Evolutionary conservation across 2,888 invertebrate genomes (phyloP), one percentile per base, ranked within the genome.

Genomic region (Philonicus albiceps): DNA sequence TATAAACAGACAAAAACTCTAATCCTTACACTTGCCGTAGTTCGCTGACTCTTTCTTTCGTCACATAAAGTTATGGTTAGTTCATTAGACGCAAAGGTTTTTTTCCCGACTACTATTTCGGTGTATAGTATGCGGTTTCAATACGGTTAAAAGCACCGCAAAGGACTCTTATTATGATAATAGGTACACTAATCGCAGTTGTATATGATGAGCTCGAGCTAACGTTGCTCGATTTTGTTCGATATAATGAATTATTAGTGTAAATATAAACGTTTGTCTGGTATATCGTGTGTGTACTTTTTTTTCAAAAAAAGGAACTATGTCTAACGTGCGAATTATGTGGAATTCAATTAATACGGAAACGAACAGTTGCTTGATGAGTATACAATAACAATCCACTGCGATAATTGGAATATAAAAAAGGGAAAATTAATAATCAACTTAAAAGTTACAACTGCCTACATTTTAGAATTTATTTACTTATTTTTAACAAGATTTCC

Each of bases 81-180:
- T 49, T 22, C 49, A 49, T 43, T 49, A 27, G 80, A n/a, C 53
- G 43, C 80, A 30, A 19, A 53, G 27, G 22, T 53, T 87, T 86
- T 85, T 86, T 87, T 86, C 81, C 83, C 86, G 80, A 87, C 85
- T 84, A 88, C 87, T 87, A 88, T 86, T 86, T 87, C 88, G 84
- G 87, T 88, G 86, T 88, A 89, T 85, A 88, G 87, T 86, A 86
- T 89, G 86, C 88, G 88, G 74, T 89, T 89, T 88, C 89, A 89
- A 81, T 89, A 89, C 87, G 89, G 89, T 87, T 89, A 89, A 88
- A 87, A 40, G 49, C 13, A 27, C 2, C 78, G 78, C 43, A 37
- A 37, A 34, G 49, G 80, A 8, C 53, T 27, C 30, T 49, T 80
- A 53, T 80, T 53, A 53, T 53, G 53, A 80, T 80, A 53, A 80